Evolutionary conservation across 1,140 invertebrate genomes (phyloP), one percentile per base, ranked within the genome.

Genomic region (Drosophila trapezifrons): DNA sequence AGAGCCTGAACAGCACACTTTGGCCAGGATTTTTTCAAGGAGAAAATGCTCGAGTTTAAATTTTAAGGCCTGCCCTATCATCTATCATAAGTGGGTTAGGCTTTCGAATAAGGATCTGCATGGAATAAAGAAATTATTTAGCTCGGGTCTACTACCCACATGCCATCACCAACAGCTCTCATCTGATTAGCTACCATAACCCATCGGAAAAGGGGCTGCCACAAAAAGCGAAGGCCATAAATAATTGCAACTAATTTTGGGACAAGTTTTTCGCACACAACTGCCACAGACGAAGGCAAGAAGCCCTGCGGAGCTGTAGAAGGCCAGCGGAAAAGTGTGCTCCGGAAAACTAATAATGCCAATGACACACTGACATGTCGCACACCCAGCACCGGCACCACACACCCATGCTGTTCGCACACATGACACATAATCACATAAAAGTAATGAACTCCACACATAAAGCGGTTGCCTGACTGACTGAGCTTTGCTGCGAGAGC

Each of bases 341-440:
- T 55, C 35, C 54, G 56, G 35, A 58, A 75, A 83, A 80, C 80
- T 85, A 85, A 85, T 84, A 86, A 86, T 76, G 78, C 54, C 82
- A 81, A 78, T 79, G 83, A 79, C 83, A 86, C 57, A 83, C 59
- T 78, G 62, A 54, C 66, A 67, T 58, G 55, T 58, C 45, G 32
- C 40, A 13, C 43, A 66, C 43, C 54, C 49, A 37, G 17, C 51
- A 38, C 27, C 55, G 12, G 29, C 9, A 43, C 12, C 38, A 20
- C 22, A 52, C 25, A 55, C 20, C 32, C 55, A 27, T 38, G 29
- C 62, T 54, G 67, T 49, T 38, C 27, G 66, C 57, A 46, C 72
- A 67, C 75, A 82, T 78, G 79, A 79, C 83, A 87, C 79, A 86
- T 86, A 87, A 86, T 86, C 83, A 78, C 84, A 87, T 87, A 83